These are phyloP conservation scores for Prochilodus magdalenae DNA, from an alignment of 2,113 vertebrate genomes.

Conservation along the genomic window DNA sequence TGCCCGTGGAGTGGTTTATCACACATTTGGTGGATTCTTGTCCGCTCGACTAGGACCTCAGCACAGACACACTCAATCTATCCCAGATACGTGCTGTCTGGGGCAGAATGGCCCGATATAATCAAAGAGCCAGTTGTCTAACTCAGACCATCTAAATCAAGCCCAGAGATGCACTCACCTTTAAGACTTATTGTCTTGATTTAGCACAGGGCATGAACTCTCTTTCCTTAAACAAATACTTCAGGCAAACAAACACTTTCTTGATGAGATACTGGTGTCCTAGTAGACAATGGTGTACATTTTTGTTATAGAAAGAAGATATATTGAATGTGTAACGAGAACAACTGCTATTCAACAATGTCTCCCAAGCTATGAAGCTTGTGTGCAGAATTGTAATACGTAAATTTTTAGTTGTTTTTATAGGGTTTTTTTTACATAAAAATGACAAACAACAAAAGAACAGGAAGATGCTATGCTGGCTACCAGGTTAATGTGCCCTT, in stretches of 20 bases:
- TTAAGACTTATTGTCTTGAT: constrained; percentile 20
- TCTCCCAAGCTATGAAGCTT: too few relatives aligned
- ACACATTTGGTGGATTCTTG: constrained; percentile 46
- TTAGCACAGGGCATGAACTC: constrained; percentile 4
- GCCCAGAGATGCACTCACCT: neutral
- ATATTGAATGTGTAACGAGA: too few relatives aligned
- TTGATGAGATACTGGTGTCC: neutral
- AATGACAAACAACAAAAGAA: too few relatives aligned
- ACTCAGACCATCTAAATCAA: constrained; percentile 29
- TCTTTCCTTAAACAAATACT: neutral
- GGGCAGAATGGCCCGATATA: neutral
- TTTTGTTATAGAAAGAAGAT: neutral
- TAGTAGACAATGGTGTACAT: constrained; percentile 12
- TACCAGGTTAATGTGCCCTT: too few relatives aligned
- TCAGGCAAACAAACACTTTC: constrained; percentile 6
- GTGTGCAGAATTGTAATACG: too few relatives aligned
- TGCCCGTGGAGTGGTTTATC: constrained; percentile 63
- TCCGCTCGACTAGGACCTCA: constrained; percentile 13
- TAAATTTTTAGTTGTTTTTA: too few relatives aligned
- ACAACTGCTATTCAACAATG: too few relatives aligned
- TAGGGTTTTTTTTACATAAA: too few relatives aligned
- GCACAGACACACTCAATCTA: constrained; percentile 14
- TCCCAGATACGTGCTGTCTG: constrained; percentile 25
- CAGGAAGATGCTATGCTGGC: too few relatives aligned
- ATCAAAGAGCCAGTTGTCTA: neutral